phyloP scores from a whole-genome alignment of 2,888 invertebrate species.

The Pemphredon lugubris region DNA sequence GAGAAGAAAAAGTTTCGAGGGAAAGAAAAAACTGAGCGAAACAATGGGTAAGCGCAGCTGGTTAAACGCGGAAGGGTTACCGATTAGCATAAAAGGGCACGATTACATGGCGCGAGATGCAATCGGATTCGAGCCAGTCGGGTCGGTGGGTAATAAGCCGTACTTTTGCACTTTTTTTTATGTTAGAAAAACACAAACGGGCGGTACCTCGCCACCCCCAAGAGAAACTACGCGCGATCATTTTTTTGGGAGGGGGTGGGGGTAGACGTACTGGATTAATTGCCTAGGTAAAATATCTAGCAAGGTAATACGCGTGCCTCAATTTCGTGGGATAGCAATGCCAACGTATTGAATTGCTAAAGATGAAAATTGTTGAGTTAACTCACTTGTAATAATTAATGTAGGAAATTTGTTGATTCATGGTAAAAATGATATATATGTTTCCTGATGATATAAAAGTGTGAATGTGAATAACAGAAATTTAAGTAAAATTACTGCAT shows the following conservation, averaged over 20 bases:
- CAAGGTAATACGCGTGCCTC: too few relatives aligned
- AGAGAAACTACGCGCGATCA: slow-evolving; percentile 13
- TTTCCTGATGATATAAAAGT: too few relatives aligned
- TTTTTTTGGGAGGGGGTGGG: too few relatives aligned
- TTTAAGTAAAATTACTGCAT: too few relatives aligned
- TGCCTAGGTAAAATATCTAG: too few relatives aligned
- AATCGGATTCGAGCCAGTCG: slow-evolving; percentile 53
- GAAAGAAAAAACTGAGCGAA: slow-evolving; percentile 57
- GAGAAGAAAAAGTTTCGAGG: slow-evolving; percentile 45
- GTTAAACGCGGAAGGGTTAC: slow-evolving; percentile 78
- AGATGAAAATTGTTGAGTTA: slow-evolving; percentile 13
- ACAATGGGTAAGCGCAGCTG: slow-evolving; percentile 76
- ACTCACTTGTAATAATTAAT: too few relatives aligned
- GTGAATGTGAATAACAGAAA: too few relatives aligned
- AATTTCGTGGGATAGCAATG: too few relatives aligned
- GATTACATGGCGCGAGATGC: slow-evolving; percentile 72
- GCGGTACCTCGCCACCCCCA: slow-evolving; percentile 5
- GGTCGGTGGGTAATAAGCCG: slow-evolving; percentile 29
- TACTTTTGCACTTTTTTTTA: slow-evolving; percentile 48
- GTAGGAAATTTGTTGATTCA: too few relatives aligned
- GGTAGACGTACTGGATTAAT: background rate
- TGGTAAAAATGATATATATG: too few relatives aligned
- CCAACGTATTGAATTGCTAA: background rate
- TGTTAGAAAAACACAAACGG: slow-evolving; percentile 42
- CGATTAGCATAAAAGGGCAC: slow-evolving; percentile 79